Evolutionary conservation across 2,797 vertebrate genomes (phyloP), one percentile per base, ranked within the genome.

Genomic region (Periophthalmus magnuspinnatus): DNA sequence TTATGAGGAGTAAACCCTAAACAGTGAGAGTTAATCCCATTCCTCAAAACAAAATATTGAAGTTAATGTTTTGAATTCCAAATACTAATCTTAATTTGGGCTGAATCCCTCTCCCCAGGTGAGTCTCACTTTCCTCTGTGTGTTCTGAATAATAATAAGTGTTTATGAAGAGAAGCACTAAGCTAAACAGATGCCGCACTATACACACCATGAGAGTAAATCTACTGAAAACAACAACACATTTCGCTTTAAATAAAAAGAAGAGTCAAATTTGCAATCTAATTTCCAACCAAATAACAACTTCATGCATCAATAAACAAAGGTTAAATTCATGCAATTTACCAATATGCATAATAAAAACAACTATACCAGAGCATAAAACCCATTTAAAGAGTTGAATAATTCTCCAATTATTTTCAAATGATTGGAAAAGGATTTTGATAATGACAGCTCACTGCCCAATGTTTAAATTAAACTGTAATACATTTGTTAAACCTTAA

Each of bases 241-340:
- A 22, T 66, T 65, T 10, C 6, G 13, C 5, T 8, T 58, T 33
- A 7, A 14, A 66, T 67, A 17, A 7, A 21, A 52, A 21, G 52
- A 54, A 21, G 21, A 75, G 65, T 34, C 17, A 17, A 71, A 81
- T 32, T 58, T 54, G 21, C 41, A 69, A 57, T 9, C 52, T 38
- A 13, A 11, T 60, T 66, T 66, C 60, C 22, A 32, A 59, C 21
- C 63, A 58, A 41, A 3, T 55, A 36, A 73, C 58, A 64, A 21
- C 36, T 22, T 70, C 62, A 74, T 74, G 77, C 65, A 45, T 48
- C 57, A 59, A 0, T 59, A 54, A 69, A 65, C 71, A 68, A 64
- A 69, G 47, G 63, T 61, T 58, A 16, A 71, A 74, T 63, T 21
- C 68, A 59, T 14, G 56, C 71, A 67, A 74, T 77, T 79, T 81